A percentile compares a stretch with the other conserved stretches of the same genome.
These are phyloP conservation scores for Chaenogobius annularis DNA, from an alignment of 2,113 vertebrate species.

Conservation along the genomic window DNA sequence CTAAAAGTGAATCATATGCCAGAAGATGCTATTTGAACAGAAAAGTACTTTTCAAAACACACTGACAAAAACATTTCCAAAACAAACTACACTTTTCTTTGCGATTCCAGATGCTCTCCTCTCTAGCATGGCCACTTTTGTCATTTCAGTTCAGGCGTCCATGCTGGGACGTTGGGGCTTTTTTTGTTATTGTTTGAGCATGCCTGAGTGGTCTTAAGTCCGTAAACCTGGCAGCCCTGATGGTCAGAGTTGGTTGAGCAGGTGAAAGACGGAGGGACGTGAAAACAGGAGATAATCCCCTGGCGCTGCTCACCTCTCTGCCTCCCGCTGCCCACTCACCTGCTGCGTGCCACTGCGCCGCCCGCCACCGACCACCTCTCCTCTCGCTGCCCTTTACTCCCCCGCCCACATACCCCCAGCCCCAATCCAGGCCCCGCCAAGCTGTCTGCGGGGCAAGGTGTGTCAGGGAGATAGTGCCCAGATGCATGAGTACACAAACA, in stretches of 20 bases:
- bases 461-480: slow-evolving; percentile 68
- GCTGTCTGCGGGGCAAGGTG: slow-evolving; percentile 75
- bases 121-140: not conserved
- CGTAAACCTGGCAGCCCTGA: slow-evolving; percentile 36
- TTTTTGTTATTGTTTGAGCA: slow-evolving; percentile 52
- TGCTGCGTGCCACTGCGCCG: slow-evolving; percentile 44
- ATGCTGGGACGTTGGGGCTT: slow-evolving; percentile 32
- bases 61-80: not conserved
- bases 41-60: not conserved
- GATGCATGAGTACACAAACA: slow-evolving; percentile 52
- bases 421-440: slow-evolving; percentile 50
- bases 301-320: slow-evolving; percentile 55
- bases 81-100: not conserved
- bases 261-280: slow-evolving; percentile 73
- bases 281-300: slow-evolving; percentile 74
- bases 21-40: not conserved
- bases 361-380: slow-evolving; percentile 46
- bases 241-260: slow-evolving; percentile 71
- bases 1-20: not conserved
- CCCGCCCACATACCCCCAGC: slow-evolving; percentile 35
- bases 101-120: not conserved
- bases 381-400: slow-evolving; percentile 38
- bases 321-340: slow-evolving; percentile 52
- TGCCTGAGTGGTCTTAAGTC: slow-evolving; percentile 46
- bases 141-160: slow-evolving; percentile 20